Evolutionary conservation across 2,888 invertebrate genomes (phyloP).

Genomic region (Mycalesis mineus): DNA sequence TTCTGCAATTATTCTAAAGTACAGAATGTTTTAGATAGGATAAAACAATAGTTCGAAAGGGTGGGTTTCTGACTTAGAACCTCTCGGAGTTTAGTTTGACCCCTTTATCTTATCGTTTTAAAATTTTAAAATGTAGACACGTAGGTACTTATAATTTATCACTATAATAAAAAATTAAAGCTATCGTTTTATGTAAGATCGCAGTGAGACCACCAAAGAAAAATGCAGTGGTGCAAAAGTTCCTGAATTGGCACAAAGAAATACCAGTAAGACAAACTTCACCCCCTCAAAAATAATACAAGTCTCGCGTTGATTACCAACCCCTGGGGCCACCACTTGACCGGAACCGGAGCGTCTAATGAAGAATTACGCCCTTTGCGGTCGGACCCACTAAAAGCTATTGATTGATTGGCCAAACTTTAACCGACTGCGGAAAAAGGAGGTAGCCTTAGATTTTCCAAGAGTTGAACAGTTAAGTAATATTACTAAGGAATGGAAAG

Average conservation of each 20-base stretch:
- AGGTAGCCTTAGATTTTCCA: no score
- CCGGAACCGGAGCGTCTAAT: conserved; percentile 65
- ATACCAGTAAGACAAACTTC: conserved; percentile 13
- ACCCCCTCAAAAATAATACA: conserved; percentile 57
- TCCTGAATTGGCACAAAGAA: background rate
- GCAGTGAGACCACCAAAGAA: background rate
- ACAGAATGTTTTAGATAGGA: no score
- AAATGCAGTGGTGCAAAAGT: background rate
- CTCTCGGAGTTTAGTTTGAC: no score
- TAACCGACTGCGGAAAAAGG: background rate
- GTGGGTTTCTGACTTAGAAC: no score
- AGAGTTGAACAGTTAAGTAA: no score
- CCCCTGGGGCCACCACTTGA: conserved; percentile 64
- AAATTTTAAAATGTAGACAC: no score
- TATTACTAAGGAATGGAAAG: no score
- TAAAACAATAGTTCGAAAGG: no score
- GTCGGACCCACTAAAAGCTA: conserved; percentile 28
- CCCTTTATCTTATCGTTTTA: no score
- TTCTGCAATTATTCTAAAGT: no score
- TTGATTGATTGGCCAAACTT: conserved; percentile 12
- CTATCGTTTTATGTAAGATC: conserved; percentile 13
- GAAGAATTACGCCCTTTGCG: conserved; percentile 69
- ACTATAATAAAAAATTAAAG: no score
- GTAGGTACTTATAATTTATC: no score
- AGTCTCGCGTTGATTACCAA: conserved; percentile 62